Evolutionary conservation across 2,113 vertebrate genomes (phyloP), one percentile per base, ranked within the genome.

Genomic region (Cebus imitator): DNA sequence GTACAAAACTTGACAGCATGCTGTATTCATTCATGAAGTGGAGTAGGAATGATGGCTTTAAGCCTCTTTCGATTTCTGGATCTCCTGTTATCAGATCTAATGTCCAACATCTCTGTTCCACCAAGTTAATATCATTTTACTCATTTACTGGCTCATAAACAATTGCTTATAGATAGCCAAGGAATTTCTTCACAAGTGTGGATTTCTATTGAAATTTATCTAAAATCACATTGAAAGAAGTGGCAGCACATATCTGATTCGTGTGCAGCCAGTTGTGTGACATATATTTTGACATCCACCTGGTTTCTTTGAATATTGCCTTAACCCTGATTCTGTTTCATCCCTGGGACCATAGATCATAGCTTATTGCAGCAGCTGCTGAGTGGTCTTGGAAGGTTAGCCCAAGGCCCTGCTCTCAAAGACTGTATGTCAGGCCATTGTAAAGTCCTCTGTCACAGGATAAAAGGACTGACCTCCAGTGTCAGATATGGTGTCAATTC

Each of bases 11-110:
- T 98, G 98, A 97, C 97, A 97, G 95, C 92, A 93, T 68, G 85
- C 78, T 90, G 35, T 87, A 86, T 97, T 97, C 97, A 97, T 98
- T 97, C 97, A 96, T 95, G 94, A 97, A 95, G 85, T 97, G 27
- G 18, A 37, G 84, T 64, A 78, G 6, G 0, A 94, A 85, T 91
- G 94, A 92, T 96, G 90, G 66, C 96, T 90, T 87, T 87, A 73
- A 92, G 94, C 92, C 92, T 96, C 84, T 95, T 97, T 88, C 95
- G 87, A 57, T 97, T 96, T 94, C 96, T 92, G 79, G 76, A 66
- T 92, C 75, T 84, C 84, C 84, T 92, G 40, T 94, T 97, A 96
- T 91, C 97, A 96, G 90, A 95, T 97, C 66, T 58, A 80, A 81
- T 84, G 95, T 97, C 92, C 83, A 35, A 96, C 87, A 70, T 97